Evolutionary conservation across 2,888 invertebrate genomes (phyloP), one percentile per base, ranked within the genome.

Genomic region (Sialis lutaria): DNA sequence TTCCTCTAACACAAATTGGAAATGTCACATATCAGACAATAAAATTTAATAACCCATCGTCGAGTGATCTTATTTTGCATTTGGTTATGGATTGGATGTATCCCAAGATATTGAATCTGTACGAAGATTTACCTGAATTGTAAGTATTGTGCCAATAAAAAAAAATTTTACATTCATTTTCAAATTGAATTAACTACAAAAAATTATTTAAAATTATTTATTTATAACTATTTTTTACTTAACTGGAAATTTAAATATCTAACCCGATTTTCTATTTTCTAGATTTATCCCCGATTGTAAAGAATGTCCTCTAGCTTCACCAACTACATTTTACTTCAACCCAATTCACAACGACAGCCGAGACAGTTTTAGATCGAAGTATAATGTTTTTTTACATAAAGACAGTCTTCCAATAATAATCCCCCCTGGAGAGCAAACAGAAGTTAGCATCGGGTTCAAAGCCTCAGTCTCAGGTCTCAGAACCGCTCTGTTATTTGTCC

Each of bases 1-100:
- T 84, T 64, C 82, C 84, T 6, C 63, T 83, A 33, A 83, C 84
- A 1, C 83, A 84, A 64, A 74, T 84, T 48, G 82, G 81, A 48
- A 81, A 81, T 60, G 69, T 72, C 47, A 72, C 76, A 37, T 67
- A 76, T 56, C 71, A 75, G 59, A 75, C 74, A 49, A 65, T 89
- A 55, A 73, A 75, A 46, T 66, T 85, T 53, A 72, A 75, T 59
- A 91, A 90, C 69, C 88, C 89, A 33, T 70, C 77, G 44, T 74
- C 76, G 51, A 73, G 73, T 61, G 73, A 80, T 50, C 63, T 89
- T 50, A 66, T 86, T 49, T 69, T 87, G 56, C 89, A 90, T 62
- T 63, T 82, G 48, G 69, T 82, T n/a, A 73, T 84, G 56, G 74
- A 83, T 56, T 73, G 74, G 56, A 70, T 59, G 50, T 85, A 85